Evolutionary conservation across 1,140 invertebrate genomes (phyloP).

Genomic region (Carposina sasakii): DNA sequence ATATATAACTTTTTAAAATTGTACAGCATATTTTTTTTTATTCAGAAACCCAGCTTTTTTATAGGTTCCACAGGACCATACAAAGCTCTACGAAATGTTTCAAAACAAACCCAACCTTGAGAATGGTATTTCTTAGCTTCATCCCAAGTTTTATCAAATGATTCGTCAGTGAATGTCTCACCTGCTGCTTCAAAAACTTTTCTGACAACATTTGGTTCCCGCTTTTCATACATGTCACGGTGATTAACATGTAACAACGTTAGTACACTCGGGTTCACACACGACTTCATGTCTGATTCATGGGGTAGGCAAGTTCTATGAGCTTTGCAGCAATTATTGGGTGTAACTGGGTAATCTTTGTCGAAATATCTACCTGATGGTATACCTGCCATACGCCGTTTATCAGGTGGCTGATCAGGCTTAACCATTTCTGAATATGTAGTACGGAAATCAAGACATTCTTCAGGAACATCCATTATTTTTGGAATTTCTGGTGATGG

Average conservation of each 20-base stretch:
- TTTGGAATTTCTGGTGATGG: slow-evolving; percentile 21
- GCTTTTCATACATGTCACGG: slow-evolving; percentile 56
- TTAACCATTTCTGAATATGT: slow-evolving; percentile 31
- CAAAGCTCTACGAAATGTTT: slow-evolving; percentile 53
- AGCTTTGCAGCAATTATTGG: slow-evolving; percentile 40
- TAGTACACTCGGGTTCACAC: slow-evolving; percentile 47
- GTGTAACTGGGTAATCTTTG: slow-evolving; percentile 21
- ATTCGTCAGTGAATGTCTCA: slow-evolving; percentile 45
- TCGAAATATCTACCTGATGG: slow-evolving; percentile 33
- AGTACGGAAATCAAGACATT: slow-evolving; percentile 22
- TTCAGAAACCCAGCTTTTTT: too few species aligned
- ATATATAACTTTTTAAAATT: too few species aligned
- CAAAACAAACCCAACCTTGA: slow-evolving; percentile 54
- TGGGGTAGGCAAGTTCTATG: slow-evolving; percentile 44
- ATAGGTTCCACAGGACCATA: too few species aligned
- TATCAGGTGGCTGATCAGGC: slow-evolving; percentile 14
- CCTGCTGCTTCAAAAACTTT: slow-evolving; percentile 52
- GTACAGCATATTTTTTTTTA: too few species aligned
- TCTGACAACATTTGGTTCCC: slow-evolving; percentile 36
- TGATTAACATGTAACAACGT: slow-evolving; percentile 51
- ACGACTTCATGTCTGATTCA: slow-evolving; percentile 53
- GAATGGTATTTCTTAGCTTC: slow-evolving; percentile 55
- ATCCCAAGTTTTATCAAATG: slow-evolving; percentile 47
- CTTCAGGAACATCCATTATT: slow-evolving; percentile 15
- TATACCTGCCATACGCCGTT: slow-evolving; percentile 16